These are phyloP conservation scores for Encarsia formosa DNA, from an alignment of 2,888 invertebrate genomes.

Conservation along the genomic window DNA sequence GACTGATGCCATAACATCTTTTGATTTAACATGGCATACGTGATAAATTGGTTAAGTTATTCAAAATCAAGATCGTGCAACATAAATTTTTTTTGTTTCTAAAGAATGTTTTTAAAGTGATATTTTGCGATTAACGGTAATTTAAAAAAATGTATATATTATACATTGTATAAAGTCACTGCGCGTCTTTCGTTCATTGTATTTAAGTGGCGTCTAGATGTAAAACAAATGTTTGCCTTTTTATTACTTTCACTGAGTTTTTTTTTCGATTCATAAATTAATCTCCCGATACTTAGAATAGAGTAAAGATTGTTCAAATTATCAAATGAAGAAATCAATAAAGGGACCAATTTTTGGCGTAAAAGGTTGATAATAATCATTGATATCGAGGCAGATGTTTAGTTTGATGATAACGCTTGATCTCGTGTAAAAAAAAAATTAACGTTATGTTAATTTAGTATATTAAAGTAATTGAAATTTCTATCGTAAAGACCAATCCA, in stretches of 20 bases:
- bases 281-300: background rate
- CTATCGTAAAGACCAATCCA: conserved; percentile 9
- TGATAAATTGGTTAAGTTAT: no score
- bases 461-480: conserved; percentile 6
- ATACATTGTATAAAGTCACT: background rate
- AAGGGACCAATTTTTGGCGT: conserved; percentile 27
- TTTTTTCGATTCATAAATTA: background rate
- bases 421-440: conserved; percentile 20
- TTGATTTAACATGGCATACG: conserved; percentile 11
- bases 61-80: background rate
- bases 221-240: conserved; percentile 15
- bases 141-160: no score
- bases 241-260: background rate
- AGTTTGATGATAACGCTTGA: conserved; percentile 21
- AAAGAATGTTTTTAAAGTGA: no score
- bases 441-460: conserved; percentile 8
- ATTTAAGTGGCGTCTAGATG: conserved; percentile 23
- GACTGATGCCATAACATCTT: conserved; percentile 4
- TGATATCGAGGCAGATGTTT: conserved; percentile 12
- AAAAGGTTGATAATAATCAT: background rate
- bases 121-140: conserved; percentile 1
- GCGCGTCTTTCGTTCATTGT: conserved; percentile 20
- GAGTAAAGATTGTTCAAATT: background rate
- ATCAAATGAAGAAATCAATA: background rate
- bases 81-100: no score